Evolutionary conservation across 2,113 vertebrate species (phyloP), one percentile per base, ranked within the genome.

Genomic region (Pampusana beccarii): DNA sequence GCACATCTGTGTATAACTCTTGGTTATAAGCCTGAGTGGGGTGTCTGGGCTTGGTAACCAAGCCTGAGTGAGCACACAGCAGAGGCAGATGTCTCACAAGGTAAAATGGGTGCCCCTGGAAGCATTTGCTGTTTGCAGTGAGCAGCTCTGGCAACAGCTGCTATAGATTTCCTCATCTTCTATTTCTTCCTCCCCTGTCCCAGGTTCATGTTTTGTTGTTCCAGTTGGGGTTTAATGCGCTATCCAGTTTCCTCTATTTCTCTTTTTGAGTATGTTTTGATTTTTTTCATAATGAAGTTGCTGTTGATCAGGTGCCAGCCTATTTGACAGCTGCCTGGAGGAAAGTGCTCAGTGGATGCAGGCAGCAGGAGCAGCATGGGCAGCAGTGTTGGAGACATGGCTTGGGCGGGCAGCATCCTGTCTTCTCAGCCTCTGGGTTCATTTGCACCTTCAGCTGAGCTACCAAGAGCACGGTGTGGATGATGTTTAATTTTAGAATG

Each of bases 321-420:
- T 80, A 44, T 92, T 85, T 80, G 86, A 34, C 83, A 92, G 83
- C 92, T 95, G 92, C 77, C 74, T 67, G 73, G 91, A 91, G 89
- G 60, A n/a, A 79, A 95, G 62, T 40, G 65, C 66, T 91, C 38
- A 1, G 9, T 53, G 70, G 70, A 48, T 79, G 53, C 73, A 71
- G 86, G 44, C 53, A 25, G 87, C 67, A 87, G 67, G 61, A 4
- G 1, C 62, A 65, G 78, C 38, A 75, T 16, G 56, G 83, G 80
- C 38, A 60, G 83, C 80, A 64, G 69, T 5, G 48, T 44, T 1
- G 1, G 58, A 56, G 61, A 73, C 69, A 57, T 64, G 1, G 4
- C 33, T 65, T 44, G 51, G 54, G 73, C 4, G 3, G 11, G 28
- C 25, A 78, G 56, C 14, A 42, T 57, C 0, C 0, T 34, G 31